Conservation (phyloP, 2,113 vertebrate species). For the Salvelinus namaycush region DNA sequence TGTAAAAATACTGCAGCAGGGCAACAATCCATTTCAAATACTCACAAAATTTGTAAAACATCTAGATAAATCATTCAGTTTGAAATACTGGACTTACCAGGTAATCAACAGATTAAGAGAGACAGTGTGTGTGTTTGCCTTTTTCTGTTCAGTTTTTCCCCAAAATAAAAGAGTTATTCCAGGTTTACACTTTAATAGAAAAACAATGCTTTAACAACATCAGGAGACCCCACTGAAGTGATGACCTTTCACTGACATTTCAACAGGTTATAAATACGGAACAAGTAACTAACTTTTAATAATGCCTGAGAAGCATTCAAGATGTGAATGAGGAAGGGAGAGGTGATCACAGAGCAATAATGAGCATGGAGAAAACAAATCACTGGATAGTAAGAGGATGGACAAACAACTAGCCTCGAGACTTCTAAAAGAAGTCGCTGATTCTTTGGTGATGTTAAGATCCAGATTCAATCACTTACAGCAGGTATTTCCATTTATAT, state of each 20-base stretch:
- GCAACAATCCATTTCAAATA: background rate
- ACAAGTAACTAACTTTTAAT: constrained; percentile 20
- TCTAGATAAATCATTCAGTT: background rate
- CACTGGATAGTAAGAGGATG: background rate
- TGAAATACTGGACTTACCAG: background rate
- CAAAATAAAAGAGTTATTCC: no score
- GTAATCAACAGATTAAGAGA: no score
- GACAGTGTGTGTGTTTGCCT: no score
- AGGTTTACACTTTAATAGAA: background rate
- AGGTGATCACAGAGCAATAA: background rate
- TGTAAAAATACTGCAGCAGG: background rate
- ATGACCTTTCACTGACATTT: background rate
- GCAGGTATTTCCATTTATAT: no score
- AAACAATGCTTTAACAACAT: background rate
- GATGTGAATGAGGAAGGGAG: background rate
- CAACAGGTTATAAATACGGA: constrained; percentile 22
- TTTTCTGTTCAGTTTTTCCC: no score
- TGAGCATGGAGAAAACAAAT: background rate
- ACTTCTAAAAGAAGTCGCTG: background rate
- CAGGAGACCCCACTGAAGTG: background rate
- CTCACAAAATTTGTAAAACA: background rate
- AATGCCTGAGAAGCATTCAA: constrained; percentile 7
- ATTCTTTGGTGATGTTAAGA: background rate
- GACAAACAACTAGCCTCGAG: background rate
- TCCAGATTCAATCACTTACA: background rate